Conservation (phyloP, 2,113 vertebrate species). For the Nipponia nippon region DNA sequence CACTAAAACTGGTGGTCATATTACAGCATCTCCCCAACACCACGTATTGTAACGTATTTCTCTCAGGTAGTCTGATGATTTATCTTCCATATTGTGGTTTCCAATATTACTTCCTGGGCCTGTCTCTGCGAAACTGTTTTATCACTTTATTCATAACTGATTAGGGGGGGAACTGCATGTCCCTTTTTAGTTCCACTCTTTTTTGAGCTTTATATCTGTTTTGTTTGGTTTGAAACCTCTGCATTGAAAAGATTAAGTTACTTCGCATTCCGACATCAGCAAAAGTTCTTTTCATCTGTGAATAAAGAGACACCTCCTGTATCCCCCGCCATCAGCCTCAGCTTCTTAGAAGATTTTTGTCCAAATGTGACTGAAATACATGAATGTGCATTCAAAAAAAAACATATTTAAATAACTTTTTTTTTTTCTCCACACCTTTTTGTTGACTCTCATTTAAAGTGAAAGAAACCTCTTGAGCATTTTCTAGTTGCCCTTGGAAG, state of each 20-base stretch:
- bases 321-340: not conserved
- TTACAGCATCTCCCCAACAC: not conserved
- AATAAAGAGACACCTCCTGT: not conserved
- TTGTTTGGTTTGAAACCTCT: constrained; percentile 72
- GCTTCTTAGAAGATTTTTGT: constrained; percentile 1
- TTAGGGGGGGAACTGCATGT: not conserved
- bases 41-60: not conserved
- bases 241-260: constrained; percentile 67
- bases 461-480: not conserved
- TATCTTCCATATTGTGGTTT: not conserved
- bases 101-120: not conserved
- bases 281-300: constrained; percentile 58
- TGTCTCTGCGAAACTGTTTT: not conserved
- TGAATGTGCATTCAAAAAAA: not conserved
- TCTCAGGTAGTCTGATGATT: not conserved
- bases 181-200: not conserved
- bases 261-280: not conserved
- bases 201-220: not conserved
- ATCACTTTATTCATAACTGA: not conserved
- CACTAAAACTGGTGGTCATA: not conserved
- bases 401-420: not conserved
- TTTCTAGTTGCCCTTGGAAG: constrained; percentile 37
- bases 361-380: not conserved
- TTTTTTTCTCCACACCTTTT: not conserved
- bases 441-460: not conserved